Evolutionary conservation across 2,113 vertebrate species (phyloP), one percentile per base, ranked within the genome.

Genomic region (Bombycilla garrulus): DNA sequence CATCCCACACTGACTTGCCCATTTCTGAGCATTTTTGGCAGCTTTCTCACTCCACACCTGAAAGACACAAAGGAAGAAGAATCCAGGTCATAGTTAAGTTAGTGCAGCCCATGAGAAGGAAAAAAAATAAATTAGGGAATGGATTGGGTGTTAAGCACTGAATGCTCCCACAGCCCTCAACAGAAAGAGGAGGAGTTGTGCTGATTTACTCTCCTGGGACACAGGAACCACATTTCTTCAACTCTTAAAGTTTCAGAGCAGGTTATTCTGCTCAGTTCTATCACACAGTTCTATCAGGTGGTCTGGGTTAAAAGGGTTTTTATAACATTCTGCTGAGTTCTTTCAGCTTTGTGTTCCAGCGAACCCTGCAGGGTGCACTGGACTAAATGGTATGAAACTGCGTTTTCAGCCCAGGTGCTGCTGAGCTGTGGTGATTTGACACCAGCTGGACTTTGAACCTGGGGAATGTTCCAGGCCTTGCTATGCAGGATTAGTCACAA

Each of bases 1-100:
- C 95, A 96, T 90, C 38, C 1, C 65, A 80, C 96, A 95, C 17
- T 62, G 67, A 33, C 47, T 23, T 86, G 94, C 95, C 96, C 95
- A 95, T 79, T 71, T 94, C 82, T 92, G 45, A 84, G 94, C 94
- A 48, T 35, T 96, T 72, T 22, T 76, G 33, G 95, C 95, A 62
- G 90, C 66, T 84, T 89, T 92, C 0, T 92, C 71, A 48, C 57
- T 93, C 96, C 96, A 96, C 38, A 26, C 47, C 96, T 97, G 92
- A 69, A 96, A 92, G 44, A 90, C 58, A 93, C 48, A 92, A 89
- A 88, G 36, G 13, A 73, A 87, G 31, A 88, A 64, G 12, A 17
- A 50, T 35, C 4, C 22, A 35, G 18, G 42, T 86, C 38, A 86
- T 47, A 51, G 22, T 29, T 0, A 44, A 1, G 13, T 69, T 77